phyloP scores from a whole-genome alignment of 2,888 invertebrate genomes.

The Latheticus oryzae region DNA sequence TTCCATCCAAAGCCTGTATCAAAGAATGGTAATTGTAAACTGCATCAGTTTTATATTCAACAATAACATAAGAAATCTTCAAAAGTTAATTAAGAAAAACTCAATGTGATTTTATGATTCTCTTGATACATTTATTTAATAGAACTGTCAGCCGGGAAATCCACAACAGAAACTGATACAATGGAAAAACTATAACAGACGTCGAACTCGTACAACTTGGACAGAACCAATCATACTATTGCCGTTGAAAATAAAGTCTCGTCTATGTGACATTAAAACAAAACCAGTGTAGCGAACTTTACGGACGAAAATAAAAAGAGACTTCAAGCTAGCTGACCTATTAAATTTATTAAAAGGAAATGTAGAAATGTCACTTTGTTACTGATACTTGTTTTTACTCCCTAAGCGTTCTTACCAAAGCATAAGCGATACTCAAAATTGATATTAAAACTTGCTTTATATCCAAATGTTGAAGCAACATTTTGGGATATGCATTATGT shows the following conservation, averaged over 20 bases:
- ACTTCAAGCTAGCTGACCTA: conserved; percentile 14
- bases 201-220: conserved; percentile 15
- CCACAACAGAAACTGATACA: conserved; percentile 32
- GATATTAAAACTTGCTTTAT: conserved; percentile 7
- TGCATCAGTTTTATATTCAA: conserved; percentile 9
- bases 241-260: conserved; percentile 34
- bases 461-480: not conserved
- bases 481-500: conserved; percentile 9
- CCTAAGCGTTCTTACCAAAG: no score
- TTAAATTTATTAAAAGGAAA: conserved; percentile 34
- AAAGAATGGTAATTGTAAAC: conserved; percentile 16
- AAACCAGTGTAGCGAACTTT: conserved; percentile 25
- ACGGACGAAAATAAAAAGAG: conserved; percentile 31
- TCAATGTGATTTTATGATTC: conserved; percentile 26
- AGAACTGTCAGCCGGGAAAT: conserved; percentile 31
- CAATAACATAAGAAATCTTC: conserved; percentile 7
- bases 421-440: no score
- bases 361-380: conserved; percentile 24
- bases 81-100: conserved; percentile 26
- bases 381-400: no score
- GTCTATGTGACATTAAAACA: conserved; percentile 34
- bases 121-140: conserved; percentile 33
- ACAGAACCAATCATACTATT: conserved; percentile 35
- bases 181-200: conserved; percentile 33
- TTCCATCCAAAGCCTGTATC: conserved; percentile 1